A percentile compares a stretch with the other conserved stretches of the same genome.
These are phyloP conservation scores for Amitus sp. DNA, from an alignment of 2,888 invertebrate genomes.

Conservation along the genomic window DNA sequence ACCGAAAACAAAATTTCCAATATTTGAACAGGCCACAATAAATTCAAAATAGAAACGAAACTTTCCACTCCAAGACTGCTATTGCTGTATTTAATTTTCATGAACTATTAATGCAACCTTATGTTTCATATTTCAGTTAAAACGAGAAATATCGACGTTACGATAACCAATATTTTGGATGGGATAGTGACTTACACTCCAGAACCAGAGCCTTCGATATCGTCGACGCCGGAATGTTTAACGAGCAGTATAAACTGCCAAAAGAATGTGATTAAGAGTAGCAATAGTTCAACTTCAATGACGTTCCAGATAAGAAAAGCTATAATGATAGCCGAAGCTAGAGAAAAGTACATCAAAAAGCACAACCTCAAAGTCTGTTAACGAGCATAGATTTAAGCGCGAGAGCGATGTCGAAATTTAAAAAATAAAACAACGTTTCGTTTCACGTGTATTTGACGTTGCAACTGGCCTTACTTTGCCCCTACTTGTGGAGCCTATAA, in stretches of 20 bases:
- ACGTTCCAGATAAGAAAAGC: slow-evolving; percentile 80
- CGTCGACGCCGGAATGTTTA: slow-evolving; percentile 41
- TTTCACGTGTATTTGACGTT: slow-evolving; percentile 56
- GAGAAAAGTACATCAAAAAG: slow-evolving; percentile 81
- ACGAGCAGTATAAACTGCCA: slow-evolving; percentile 43
- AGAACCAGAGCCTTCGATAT: slow-evolving; percentile 57
- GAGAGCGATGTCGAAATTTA: slow-evolving; percentile 45
- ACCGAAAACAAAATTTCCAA: no score
- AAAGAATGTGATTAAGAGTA: slow-evolving; percentile 40
- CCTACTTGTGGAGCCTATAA: no score
- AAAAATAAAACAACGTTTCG: slow-evolving; percentile 50
- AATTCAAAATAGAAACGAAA: no score
- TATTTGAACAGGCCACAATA: no score
- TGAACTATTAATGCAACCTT: slow-evolving; percentile 13
- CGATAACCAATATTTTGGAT: slow-evolving; percentile 84
- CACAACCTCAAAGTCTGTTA: slow-evolving; percentile 70
- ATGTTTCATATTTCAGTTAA: slow-evolving; percentile 69
- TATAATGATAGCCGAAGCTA: slow-evolving; percentile 80
- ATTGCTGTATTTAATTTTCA: neutral
- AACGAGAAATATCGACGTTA: slow-evolving; percentile 81
- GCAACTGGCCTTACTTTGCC: no score
- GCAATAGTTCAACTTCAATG: slow-evolving; percentile 72
- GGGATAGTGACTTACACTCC: slow-evolving; percentile 75
- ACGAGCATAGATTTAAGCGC: slow-evolving; percentile 46
- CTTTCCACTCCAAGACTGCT: no score